phyloP scores from a whole-genome alignment of 2,888 invertebrate genomes.

The Cataglyphis rosenhaueri region DNA sequence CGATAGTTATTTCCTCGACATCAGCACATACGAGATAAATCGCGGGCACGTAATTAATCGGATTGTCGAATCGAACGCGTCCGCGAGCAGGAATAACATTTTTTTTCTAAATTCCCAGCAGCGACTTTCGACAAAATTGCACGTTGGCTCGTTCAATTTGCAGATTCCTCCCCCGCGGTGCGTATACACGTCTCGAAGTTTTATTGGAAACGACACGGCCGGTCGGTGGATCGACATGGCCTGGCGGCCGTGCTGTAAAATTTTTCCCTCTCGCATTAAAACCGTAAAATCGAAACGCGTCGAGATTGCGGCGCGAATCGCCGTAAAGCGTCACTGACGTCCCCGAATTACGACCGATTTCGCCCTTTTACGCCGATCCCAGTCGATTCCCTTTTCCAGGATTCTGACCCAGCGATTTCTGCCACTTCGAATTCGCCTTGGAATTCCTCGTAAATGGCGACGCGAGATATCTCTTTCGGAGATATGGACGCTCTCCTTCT shows the following conservation, averaged over 20 bases:
- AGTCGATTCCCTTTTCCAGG: slow-evolving; percentile 25
- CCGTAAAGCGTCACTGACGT: slow-evolving; percentile 77
- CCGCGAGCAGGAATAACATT: slow-evolving; percentile 9
- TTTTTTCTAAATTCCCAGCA: background rate
- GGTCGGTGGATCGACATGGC: slow-evolving; percentile 3
- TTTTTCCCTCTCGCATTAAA: slow-evolving; percentile 66
- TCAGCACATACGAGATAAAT: background rate
- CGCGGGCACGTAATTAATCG: slow-evolving; percentile 59
- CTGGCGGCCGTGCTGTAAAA: slow-evolving; percentile 58
- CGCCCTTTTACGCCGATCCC: slow-evolving; percentile 48
- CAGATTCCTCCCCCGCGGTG: slow-evolving; percentile 2
- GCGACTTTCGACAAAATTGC: slow-evolving; percentile 10
- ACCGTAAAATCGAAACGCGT: slow-evolving; percentile 73
- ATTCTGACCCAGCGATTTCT: slow-evolving; percentile 5
- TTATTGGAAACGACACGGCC: slow-evolving; percentile 60
- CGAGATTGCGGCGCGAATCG: slow-evolving; percentile 72
- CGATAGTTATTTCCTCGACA: background rate
- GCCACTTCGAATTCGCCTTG: slow-evolving; percentile 33
- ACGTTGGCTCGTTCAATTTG: slow-evolving; percentile 22
- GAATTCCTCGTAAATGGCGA: slow-evolving; percentile 26
- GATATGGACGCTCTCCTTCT: background rate
- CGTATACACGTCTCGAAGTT: slow-evolving; percentile 41
- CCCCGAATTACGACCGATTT: slow-evolving; percentile 73
- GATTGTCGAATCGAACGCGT: slow-evolving; percentile 44
- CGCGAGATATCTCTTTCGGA: background rate